Conservation (phyloP, 1,140 invertebrate genomes). For the Potamilus streckersoni region DNA sequence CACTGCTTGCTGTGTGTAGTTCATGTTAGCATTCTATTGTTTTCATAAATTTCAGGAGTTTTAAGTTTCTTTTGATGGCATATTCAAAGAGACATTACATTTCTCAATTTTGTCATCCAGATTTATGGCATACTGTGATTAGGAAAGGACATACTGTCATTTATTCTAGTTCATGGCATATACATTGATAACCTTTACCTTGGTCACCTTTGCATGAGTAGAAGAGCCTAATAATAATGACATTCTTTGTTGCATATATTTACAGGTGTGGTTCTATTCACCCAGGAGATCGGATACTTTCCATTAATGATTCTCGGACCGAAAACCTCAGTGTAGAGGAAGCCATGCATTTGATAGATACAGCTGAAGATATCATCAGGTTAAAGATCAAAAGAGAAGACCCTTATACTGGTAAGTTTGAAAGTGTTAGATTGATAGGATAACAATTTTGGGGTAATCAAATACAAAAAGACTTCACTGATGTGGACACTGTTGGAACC, state of each 20-base stretch:
- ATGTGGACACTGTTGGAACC: not conserved
- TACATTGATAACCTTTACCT: no score
- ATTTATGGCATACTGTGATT: no score
- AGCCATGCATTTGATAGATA: slow-evolving; percentile 82
- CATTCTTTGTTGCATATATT: slow-evolving; percentile 13
- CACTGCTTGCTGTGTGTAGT: no score
- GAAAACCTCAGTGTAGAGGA: slow-evolving; percentile 79
- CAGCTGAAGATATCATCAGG: slow-evolving; percentile 81
- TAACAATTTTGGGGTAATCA: not conserved
- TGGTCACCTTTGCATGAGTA: no score
- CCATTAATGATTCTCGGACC: slow-evolving; percentile 86
- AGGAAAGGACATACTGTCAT: no score
- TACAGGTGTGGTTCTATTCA: slow-evolving; percentile 80
- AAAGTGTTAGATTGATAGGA: no score
- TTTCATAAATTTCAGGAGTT: no score
- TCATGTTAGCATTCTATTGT: no score
- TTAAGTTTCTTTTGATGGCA: no score
- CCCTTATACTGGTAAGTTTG: slow-evolving; percentile 42
- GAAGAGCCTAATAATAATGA: not conserved
- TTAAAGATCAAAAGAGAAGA: slow-evolving; percentile 78
- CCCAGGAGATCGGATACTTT: slow-evolving; percentile 86
- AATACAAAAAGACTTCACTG: not conserved
- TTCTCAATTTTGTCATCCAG: no score
- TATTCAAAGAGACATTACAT: no score
- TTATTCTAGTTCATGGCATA: no score